Evolutionary conservation across 2,888 invertebrate genomes (phyloP).

Genomic region (Nezara viridula): DNA sequence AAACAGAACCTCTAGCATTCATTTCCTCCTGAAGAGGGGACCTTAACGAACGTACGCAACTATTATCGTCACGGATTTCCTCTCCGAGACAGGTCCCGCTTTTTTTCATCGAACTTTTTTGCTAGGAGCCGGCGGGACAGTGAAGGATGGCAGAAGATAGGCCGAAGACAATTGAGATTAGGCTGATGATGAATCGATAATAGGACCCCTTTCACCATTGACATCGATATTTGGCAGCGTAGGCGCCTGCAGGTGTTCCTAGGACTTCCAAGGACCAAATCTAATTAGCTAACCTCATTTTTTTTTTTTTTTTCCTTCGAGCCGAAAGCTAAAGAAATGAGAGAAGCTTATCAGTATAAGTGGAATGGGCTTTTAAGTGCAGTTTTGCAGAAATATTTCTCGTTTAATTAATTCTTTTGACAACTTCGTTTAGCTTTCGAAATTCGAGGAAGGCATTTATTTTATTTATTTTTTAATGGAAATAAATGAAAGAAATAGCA

Average conservation of each 20-base stretch:
- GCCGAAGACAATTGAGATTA: slow-evolving; percentile 20
- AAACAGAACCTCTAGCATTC: neutral
- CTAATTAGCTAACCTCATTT: slow-evolving; percentile 23
- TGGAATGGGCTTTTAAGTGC: neutral
- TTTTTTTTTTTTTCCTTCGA: neutral
- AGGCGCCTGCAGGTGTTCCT: slow-evolving; percentile 3
- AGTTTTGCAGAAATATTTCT: neutral
- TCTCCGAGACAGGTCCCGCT: neutral
- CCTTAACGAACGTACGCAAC: slow-evolving; percentile 24
- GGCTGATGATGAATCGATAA: slow-evolving; percentile 12
- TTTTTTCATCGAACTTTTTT: slow-evolving; percentile 1
- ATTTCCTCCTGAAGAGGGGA: slow-evolving; percentile 19
- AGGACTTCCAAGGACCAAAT: slow-evolving; percentile 13
- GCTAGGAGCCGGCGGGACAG: slow-evolving; percentile 29
- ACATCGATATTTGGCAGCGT: slow-evolving; percentile 25
- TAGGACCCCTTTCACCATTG: slow-evolving; percentile 16
- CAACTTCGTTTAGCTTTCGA: too few species aligned
- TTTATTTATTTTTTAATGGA: too few species aligned
- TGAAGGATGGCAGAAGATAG: slow-evolving; percentile 13
- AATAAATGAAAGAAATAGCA: too few species aligned
- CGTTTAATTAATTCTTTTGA: neutral
- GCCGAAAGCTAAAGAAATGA: neutral
- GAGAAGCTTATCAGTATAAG: neutral
- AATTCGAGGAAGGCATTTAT: too few species aligned
- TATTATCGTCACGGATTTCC: slow-evolving; percentile 47